Conservation (phyloP, 2,888 invertebrate genomes). For the Eupithecia inturbata region DNA sequence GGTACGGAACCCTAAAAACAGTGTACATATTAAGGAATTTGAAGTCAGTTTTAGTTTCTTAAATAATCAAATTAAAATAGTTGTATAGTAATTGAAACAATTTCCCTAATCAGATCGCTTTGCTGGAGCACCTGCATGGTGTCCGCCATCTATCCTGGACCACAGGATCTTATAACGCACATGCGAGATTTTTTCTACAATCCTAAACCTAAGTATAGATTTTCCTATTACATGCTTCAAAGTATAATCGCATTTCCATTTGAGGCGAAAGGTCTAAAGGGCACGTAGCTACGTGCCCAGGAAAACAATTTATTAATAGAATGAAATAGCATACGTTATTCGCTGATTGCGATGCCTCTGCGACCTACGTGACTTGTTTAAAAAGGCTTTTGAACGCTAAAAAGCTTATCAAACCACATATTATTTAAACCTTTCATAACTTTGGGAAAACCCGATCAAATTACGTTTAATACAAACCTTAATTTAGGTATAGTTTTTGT, state of each 20-base stretch:
- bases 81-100: too few relatives aligned
- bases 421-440: neutral
- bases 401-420: neutral
- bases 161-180: too few relatives aligned
- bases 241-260: conserved; percentile 6
- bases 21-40: too few relatives aligned
- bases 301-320: conserved; percentile 27
- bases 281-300: conserved; percentile 23
- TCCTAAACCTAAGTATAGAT: neutral
- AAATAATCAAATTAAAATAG: too few relatives aligned
- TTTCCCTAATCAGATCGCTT: too few relatives aligned
- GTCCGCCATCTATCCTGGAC: too few relatives aligned
- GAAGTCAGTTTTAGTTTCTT: too few relatives aligned
- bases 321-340: conserved; percentile 25
- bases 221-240: neutral
- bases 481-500: neutral
- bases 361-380: conserved; percentile 18
- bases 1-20: too few relatives aligned
- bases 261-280: conserved; percentile 11
- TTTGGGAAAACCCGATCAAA: neutral
- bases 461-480: neutral
- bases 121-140: too few relatives aligned
- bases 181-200: neutral
- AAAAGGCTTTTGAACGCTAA: neutral
- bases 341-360: conserved; percentile 28